Percentiles rank a stretch among this genome's conserved stretches.
phyloP scores from a whole-genome alignment of 2,888 invertebrate genomes.

The Stenodema calcarata region DNA sequence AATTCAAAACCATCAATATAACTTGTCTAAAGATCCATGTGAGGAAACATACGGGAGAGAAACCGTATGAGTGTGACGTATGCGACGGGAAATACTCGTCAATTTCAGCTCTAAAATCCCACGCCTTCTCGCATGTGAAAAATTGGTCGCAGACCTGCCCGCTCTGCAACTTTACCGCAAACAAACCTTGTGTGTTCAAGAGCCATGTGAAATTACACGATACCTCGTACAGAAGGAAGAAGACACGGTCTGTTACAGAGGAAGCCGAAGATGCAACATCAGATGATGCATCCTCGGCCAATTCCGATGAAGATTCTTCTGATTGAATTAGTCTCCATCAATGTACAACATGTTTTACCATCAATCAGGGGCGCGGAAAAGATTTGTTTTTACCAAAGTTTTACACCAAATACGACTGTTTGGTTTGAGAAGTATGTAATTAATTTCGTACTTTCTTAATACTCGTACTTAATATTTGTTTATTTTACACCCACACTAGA shows the following conservation, averaged over 20 bases:
- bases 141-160: conserved; percentile 12
- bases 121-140: not conserved
- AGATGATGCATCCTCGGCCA: too few species aligned
- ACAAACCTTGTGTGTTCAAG: not conserved
- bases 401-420: too few species aligned
- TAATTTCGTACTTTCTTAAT: too few species aligned
- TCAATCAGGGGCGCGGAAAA: not conserved
- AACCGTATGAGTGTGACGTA: not conserved
- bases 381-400: not conserved
- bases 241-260: not conserved
- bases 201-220: not conserved
- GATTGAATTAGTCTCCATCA: not conserved
- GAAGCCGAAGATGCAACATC: not conserved
- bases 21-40: not conserved
- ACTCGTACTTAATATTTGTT: too few species aligned
- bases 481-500: too few species aligned
- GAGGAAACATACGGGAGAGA: not conserved
- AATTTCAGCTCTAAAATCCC: not conserved
- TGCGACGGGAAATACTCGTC: not conserved
- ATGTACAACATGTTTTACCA: not conserved
- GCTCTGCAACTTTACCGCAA: not conserved
- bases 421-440: too few species aligned
- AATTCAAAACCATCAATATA: not conserved
- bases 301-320: too few species aligned
- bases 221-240: not conserved